Percentiles rank a stretch among this genome's conserved stretches.
These are phyloP conservation scores for Pelmatolapia mariae DNA, from an alignment of 2,113 vertebrate species.

Conservation along the genomic window DNA sequence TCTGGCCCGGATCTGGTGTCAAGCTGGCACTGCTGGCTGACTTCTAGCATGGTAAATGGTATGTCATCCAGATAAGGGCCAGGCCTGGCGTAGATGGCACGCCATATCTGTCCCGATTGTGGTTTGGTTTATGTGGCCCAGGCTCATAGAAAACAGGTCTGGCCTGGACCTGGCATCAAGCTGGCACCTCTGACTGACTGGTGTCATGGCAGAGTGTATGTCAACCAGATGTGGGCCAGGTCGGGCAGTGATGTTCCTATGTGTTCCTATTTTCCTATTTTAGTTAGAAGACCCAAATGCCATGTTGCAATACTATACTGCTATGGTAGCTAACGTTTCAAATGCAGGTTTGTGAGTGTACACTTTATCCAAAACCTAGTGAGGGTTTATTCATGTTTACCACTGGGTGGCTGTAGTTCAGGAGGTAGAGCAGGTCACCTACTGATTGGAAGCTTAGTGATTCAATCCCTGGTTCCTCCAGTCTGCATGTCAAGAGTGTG, in stretches of 20 bases:
- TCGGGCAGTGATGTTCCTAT: accelerated
- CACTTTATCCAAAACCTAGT: not conserved
- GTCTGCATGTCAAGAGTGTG: too few species aligned
- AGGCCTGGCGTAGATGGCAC: not conserved
- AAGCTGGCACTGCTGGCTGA: not conserved
- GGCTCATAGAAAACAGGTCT: not conserved
- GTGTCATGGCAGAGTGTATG: not conserved
- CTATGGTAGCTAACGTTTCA: not conserved
- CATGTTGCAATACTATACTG: not conserved
- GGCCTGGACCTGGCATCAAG: not conserved
- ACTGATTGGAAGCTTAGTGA: too few species aligned
- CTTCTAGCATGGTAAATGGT: not conserved
- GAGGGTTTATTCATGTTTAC: not conserved
- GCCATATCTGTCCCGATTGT: not conserved
- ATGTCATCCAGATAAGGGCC: not conserved
- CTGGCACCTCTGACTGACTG: not conserved
- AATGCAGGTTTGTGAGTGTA: not conserved
- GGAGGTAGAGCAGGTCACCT: too few species aligned
- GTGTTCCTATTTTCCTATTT: not conserved
- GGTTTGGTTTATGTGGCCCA: not conserved
- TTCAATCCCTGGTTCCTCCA: too few species aligned
- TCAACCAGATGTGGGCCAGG: not conserved
- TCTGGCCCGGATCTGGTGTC: not conserved
- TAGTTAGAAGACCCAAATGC: not conserved
- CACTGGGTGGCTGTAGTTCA: too few species aligned